Base-by-base conservation (phyloP, 2,888 invertebrate genomes). In the Strigamia maritima region DNA sequence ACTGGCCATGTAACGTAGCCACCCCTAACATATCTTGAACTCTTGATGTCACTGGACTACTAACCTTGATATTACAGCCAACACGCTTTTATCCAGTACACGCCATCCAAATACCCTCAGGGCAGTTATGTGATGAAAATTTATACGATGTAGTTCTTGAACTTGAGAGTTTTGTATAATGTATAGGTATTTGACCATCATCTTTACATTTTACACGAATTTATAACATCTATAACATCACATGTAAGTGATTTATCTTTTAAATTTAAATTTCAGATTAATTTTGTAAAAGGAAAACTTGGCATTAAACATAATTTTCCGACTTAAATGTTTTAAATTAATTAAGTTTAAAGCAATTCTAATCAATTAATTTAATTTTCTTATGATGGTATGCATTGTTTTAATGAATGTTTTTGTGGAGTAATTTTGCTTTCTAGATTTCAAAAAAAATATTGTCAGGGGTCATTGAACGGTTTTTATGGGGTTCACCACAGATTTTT, bases 21-120 rank as follows among this genome's bases (percentile, higher is more conserved):
- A 26, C 65, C 65, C 65, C 26, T 65, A 26, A 24, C 65, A 65
- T n/a, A n/a, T n/a, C n/a, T n/a, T n/a, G n/a, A n/a, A n/a, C n/a
- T n/a, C n/a, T n/a, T n/a, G n/a, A n/a, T 65, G 65, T 65, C 65
- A 65, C 65, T 65, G 65, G 24, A 26, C 65, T 16, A 65, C 65
- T 65, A 65, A 65, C 65, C 65, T 65, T 65, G 65, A 65, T 65
- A 65, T 26, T 65, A 16, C 65, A 26, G 22, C 65, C 28, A 65
- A 65, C 28, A 65, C 24, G 24, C 24, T 28, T 26, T 28, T 65
- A 65, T 65, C 26, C 65, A 24, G 26, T 26, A 65, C 65, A 16
- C 65, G 65, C 65, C 65, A 24, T 16, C 1, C 12, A 8, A 65
- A 65, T 65, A 16, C 14, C 65, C 24, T 12, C 14, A 65, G 65